Evolutionary conservation across 2,797 vertebrate genomes (phyloP), one percentile per base, ranked within the genome.

Genomic region (Enteromius radiatus): DNA sequence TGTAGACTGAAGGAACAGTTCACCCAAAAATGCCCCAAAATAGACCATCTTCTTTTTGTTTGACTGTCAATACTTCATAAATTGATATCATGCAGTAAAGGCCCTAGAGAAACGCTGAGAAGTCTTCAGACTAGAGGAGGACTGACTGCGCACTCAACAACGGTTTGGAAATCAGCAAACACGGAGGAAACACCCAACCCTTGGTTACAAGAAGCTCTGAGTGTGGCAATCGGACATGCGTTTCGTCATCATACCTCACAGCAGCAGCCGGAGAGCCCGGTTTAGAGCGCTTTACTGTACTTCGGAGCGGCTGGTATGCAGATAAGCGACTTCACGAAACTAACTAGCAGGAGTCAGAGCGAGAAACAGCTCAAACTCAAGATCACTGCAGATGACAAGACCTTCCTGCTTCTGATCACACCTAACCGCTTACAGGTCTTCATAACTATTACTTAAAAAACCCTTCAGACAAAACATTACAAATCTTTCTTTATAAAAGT

Each of bases 311-410:
- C 76, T 63, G 45, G 61, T 69, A 70, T 56, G 64, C 69, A 84
- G 85, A 84, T 81, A 59, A 70, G 74, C 61, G 15, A 59, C n/a
- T 56, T 11, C 21, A 12, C n/a, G 0, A 38, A 67, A 67, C 64
- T 67, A 26, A 69, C 67, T n/a, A n/a, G 23, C 23, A 14, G n/a
- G 52, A 12, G 61, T 64, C 28, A 33, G 31, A 65, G 31, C 19
- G 31, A 65, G 63, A 65, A 36, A 65, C 7, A 8, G 61, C n/a
- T n/a, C n/a, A n/a, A n/a, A 12, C n/a, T 26, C 5, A 31, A 33
- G 61, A 33, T 19, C 26, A 0, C 54, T 23, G 54, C 21, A 56
- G 54, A 56, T 56, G n/a, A 56, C 54, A 11, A 23, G 11, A 28
- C 2, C 56, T 5, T 61, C 5, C 23, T 28, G 56, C 56, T 61